phyloP scores from a whole-genome alignment of 2,797 vertebrate species.

The Yasuhikotakia modesta region DNA sequence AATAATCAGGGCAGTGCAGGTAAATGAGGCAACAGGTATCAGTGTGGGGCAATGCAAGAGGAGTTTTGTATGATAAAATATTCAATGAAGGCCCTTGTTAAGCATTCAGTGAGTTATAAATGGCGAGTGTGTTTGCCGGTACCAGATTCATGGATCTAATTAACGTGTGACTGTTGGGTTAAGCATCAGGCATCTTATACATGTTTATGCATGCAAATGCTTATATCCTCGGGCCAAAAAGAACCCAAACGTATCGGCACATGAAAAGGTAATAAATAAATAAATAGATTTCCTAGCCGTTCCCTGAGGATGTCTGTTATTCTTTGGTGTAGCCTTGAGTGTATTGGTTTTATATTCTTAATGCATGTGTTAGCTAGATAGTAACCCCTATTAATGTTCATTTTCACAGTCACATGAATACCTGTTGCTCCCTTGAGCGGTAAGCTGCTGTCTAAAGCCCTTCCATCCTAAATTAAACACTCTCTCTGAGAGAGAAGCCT shows the following conservation, averaged over 20 bases:
- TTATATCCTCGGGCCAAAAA: slow-evolving; percentile 24
- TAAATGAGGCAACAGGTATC: slow-evolving; percentile 58
- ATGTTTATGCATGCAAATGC: slow-evolving; percentile 28
- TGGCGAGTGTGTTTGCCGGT: not conserved
- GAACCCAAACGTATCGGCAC: slow-evolving; percentile 9
- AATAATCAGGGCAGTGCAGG: slow-evolving; percentile 8
- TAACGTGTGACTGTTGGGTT: not conserved
- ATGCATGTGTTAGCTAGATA: slow-evolving; percentile 21
- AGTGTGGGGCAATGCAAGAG: slow-evolving; percentile 36
- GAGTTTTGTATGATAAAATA: slow-evolving; percentile 61
- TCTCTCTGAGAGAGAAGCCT: not conserved
- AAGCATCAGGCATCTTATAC: not conserved
- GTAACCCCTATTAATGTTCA: slow-evolving; percentile 21
- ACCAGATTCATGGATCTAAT: slow-evolving; percentile 23
- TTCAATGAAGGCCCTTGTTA: slow-evolving; percentile 71
- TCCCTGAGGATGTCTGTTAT: slow-evolving; percentile 30
- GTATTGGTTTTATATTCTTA: slow-evolving; percentile 19
- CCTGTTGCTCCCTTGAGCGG: slow-evolving; percentile 23
- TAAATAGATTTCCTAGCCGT: slow-evolving; percentile 5
- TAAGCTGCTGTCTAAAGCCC: slow-evolving; percentile 19
- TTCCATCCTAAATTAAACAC: slow-evolving; percentile 27
- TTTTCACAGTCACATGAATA: slow-evolving; percentile 32
- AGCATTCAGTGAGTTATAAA: not conserved
- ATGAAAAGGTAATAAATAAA: slow-evolving; percentile 33
- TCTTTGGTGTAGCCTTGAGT: slow-evolving; percentile 11